Percentiles rank a stretch among this genome's conserved stretches.
These are phyloP conservation scores for Globodera ellingtonae DNA, from an alignment of 1,140 invertebrate genomes.

Conservation along the genomic window DNA sequence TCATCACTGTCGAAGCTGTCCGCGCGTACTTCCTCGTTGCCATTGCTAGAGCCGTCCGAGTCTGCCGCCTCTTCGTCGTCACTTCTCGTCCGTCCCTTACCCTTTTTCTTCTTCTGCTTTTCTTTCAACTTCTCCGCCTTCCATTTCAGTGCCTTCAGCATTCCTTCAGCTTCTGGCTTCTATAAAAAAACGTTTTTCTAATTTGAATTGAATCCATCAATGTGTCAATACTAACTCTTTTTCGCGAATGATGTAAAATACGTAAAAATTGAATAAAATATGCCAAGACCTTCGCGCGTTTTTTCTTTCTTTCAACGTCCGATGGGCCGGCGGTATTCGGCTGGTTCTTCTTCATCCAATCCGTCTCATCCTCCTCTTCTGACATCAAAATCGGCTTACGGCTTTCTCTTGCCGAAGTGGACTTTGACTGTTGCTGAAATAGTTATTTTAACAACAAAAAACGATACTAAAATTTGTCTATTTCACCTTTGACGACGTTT, in stretches of 20 bases:
- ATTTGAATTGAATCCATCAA: background rate
- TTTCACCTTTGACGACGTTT: background rate
- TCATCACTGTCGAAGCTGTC: slow-evolving; percentile 31
- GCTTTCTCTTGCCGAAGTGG: background rate
- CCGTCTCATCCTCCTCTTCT: slow-evolving; percentile 3
- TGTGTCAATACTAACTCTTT: background rate
- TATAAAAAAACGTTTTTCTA: slow-evolving; percentile 1
- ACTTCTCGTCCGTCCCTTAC: background rate
- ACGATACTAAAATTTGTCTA: background rate
- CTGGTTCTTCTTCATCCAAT: background rate
- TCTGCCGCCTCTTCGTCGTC: background rate
- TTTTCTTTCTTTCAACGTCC: background rate
- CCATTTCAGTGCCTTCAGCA: background rate
- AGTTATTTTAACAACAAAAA: background rate
- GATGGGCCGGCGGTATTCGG: background rate
- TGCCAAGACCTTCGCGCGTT: background rate
- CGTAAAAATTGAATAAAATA: too few species aligned
- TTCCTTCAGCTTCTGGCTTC: slow-evolving; percentile 22
- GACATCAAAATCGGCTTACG: background rate
- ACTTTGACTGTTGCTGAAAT: background rate
- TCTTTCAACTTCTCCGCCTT: background rate
- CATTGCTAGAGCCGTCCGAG: background rate
- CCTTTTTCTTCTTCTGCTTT: background rate
- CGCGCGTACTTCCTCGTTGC: background rate
- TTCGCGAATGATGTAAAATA: background rate